Conservation (phyloP, 2,888 invertebrate genomes). For the Hydrotaea diabolus region DNA sequence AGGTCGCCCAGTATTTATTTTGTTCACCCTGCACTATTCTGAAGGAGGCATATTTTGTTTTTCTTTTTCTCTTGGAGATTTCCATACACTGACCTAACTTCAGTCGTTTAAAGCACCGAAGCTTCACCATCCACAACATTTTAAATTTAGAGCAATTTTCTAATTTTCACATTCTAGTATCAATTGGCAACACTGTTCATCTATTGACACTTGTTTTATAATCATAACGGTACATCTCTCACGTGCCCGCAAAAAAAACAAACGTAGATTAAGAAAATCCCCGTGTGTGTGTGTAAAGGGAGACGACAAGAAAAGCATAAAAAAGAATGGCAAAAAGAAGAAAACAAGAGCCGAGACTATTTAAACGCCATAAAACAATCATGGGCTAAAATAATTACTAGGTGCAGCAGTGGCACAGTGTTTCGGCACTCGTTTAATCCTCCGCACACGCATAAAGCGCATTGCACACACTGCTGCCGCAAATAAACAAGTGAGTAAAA, state of each 20-base stretch:
- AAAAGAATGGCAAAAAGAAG: constrained; percentile 11
- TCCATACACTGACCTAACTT: too few relatives aligned
- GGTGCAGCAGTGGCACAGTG: constrained; percentile 58
- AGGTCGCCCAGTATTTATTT: too few relatives aligned
- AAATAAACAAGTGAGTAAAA: not conserved
- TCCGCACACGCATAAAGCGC: constrained; percentile 32
- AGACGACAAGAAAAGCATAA: not conserved
- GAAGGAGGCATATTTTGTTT: too few relatives aligned
- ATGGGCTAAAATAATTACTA: constrained; percentile 39
- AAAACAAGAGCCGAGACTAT: constrained; percentile 29
- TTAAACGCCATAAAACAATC: constrained; percentile 56
- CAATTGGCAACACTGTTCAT: constrained; percentile 46
- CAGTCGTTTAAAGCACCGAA: too few relatives aligned
- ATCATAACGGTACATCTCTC: constrained; percentile 63
- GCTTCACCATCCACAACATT: too few relatives aligned
- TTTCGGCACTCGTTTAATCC: constrained; percentile 39
- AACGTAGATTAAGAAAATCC: not conserved
- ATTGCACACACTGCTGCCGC: not conserved
- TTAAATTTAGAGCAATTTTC: not conserved
- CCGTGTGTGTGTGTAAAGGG: constrained; percentile 15
- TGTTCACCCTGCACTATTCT: too few relatives aligned
- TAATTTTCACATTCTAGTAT: too few relatives aligned
- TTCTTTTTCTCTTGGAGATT: too few relatives aligned
- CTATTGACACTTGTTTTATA: constrained; percentile 52
- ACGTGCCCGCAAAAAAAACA: constrained; percentile 53